phyloP scores from a whole-genome alignment of 2,113 vertebrate genomes.

The Lagopus leucura region DNA sequence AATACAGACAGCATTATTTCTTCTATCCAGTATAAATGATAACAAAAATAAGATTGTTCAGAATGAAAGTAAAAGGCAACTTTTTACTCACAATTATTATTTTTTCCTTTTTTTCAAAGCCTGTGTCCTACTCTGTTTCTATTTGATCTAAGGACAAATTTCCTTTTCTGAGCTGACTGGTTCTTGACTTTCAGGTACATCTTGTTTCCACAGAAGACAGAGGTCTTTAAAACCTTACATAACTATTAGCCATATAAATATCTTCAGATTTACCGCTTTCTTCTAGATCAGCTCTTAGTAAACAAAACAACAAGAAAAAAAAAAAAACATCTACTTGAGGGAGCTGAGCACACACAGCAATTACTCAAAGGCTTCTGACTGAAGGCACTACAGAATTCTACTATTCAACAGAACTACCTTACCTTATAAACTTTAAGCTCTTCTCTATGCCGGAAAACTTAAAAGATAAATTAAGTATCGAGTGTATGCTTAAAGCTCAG shows the following conservation, averaged over 20 bases:
- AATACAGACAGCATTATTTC: background rate
- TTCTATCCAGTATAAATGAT: background rate
- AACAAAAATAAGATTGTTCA: background rate
- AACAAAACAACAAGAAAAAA: background rate
- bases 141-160: background rate
- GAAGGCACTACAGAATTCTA: background rate
- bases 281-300: accelerated
- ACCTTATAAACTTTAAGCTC: background rate
- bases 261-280: background rate
- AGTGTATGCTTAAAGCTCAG: background rate
- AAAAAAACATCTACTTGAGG: background rate
- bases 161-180: background rate
- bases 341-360: background rate
- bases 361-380: background rate
- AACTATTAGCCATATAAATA: background rate
- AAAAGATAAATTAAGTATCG: background rate
- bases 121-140: background rate
- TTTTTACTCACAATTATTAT: background rate
- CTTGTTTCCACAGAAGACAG: background rate
- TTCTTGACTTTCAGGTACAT: background rate
- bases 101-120: background rate
- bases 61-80: background rate
- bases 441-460: background rate
- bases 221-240: background rate
- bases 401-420: background rate